Evolutionary conservation across 2,888 invertebrate genomes (phyloP).

Genomic region (Willowsia nigromaculata): DNA sequence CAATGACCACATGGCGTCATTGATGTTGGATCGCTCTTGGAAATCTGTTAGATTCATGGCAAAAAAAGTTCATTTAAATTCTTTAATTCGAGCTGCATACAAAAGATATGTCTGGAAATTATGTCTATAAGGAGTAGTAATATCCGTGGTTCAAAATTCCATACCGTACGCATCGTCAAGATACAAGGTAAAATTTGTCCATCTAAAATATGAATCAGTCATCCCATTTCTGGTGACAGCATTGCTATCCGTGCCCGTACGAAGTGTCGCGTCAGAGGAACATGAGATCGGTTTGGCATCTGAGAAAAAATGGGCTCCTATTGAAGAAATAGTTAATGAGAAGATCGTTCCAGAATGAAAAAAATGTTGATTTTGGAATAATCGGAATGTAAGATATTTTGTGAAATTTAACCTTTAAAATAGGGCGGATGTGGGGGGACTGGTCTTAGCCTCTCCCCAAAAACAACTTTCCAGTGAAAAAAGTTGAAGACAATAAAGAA

Average conservation of each 20-base stretch:
- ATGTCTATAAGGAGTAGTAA: too few relatives aligned
- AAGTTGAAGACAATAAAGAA: too few relatives aligned
- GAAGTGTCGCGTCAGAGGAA: conserved; percentile 26
- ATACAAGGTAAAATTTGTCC: conserved; percentile 56
- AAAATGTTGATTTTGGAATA: too few relatives aligned
- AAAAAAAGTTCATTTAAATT: not conserved
- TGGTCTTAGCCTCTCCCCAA: too few relatives aligned
- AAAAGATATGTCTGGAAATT: too few relatives aligned
- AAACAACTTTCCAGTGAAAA: too few relatives aligned
- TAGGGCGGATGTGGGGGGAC: too few relatives aligned
- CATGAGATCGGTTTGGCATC: not conserved
- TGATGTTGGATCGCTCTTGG: conserved; percentile 36
- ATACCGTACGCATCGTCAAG: conserved; percentile 54
- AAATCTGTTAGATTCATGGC: not conserved
- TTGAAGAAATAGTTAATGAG: too few relatives aligned
- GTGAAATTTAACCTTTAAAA: too few relatives aligned
- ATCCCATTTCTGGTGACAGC: conserved; percentile 38
- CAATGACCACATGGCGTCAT: conserved; percentile 55
- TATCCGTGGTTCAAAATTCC: not conserved
- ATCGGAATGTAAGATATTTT: too few relatives aligned
- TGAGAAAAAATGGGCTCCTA: not conserved
- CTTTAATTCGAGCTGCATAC: too few relatives aligned
- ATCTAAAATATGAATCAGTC: conserved; percentile 54
- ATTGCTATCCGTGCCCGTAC: conserved; percentile 38
- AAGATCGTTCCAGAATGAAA: too few relatives aligned